These are phyloP conservation scores for Stenotaenia linearis DNA, from an alignment of 2,888 invertebrate species.

Conservation along the genomic window DNA sequence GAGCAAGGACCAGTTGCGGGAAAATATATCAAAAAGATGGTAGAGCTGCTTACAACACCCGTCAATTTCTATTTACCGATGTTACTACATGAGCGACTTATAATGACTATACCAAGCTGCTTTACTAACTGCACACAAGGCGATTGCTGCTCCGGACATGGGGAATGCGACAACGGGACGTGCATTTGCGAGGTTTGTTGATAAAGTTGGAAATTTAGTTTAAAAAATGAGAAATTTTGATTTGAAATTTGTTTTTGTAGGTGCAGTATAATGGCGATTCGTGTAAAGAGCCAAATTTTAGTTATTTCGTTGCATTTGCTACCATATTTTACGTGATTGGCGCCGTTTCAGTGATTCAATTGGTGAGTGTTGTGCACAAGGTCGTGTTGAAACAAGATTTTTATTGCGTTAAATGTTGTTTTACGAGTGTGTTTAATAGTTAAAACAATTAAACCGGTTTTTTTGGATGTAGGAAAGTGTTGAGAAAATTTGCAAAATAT, in stretches of 20 bases:
- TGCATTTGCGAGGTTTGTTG: conserved; percentile 76
- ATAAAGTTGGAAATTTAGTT: neutral
- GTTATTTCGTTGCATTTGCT: conserved; percentile 61
- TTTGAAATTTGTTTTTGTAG: conserved; percentile 44
- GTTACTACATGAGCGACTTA: conserved; percentile 21
- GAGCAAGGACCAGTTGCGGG: neutral
- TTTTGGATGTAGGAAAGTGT: no score
- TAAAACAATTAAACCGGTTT: no score
- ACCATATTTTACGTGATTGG: conserved; percentile 74
- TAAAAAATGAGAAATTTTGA: neutral
- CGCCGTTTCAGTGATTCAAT: conserved; percentile 73
- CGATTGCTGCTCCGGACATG: conserved; percentile 67
- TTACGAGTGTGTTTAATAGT: no score
- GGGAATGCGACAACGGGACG: conserved; percentile 85
- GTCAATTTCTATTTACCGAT: conserved; percentile 31
- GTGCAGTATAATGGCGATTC: conserved; percentile 71
- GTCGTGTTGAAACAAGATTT: conserved; percentile 53
- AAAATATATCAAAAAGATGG: conserved; percentile 32
- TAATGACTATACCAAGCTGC: conserved; percentile 50
- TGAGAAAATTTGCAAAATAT: no score
- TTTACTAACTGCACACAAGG: conserved; percentile 55
- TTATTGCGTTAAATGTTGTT: no score
- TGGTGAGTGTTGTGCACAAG: conserved; percentile 66
- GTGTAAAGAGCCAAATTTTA: conserved; percentile 74
- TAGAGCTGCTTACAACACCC: conserved; percentile 32